phyloP scores from a whole-genome alignment of 2,888 invertebrate species.

The Chalcis sispes region DNA sequence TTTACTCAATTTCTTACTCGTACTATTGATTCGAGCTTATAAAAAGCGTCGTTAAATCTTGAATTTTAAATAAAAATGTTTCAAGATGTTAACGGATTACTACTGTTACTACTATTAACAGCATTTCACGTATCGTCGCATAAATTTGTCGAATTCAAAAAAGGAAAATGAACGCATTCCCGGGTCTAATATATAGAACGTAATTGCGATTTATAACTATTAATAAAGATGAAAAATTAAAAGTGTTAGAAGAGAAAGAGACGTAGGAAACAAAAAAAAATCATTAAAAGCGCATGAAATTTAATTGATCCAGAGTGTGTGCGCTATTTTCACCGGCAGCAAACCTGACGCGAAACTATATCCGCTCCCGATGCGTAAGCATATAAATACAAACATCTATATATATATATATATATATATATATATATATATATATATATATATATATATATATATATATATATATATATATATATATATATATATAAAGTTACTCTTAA shows the following conservation, averaged over 20 bases:
- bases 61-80: no score
- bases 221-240: not conserved
- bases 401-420: not conserved
- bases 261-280: not conserved
- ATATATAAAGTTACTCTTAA: constrained; percentile 24
- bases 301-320: constrained; percentile 16
- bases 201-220: constrained; percentile 26
- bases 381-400: constrained; percentile 6
- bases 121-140: no score
- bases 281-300: constrained; percentile 32
- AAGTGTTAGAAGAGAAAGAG: not conserved
- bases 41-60: no score
- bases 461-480: not conserved
- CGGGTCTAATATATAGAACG: not conserved
- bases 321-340: constrained; percentile 8
- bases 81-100: no score
- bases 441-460: not conserved
- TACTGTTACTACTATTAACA: no score
- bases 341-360: not conserved
- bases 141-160: not conserved
- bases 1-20: no score
- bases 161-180: not conserved
- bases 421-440: not conserved
- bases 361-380: not conserved
- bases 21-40: no score